Evolutionary conservation across 92 coral and sea anemone species (phyloP).

Genomic region (Galaxea fascicularis): DNA sequence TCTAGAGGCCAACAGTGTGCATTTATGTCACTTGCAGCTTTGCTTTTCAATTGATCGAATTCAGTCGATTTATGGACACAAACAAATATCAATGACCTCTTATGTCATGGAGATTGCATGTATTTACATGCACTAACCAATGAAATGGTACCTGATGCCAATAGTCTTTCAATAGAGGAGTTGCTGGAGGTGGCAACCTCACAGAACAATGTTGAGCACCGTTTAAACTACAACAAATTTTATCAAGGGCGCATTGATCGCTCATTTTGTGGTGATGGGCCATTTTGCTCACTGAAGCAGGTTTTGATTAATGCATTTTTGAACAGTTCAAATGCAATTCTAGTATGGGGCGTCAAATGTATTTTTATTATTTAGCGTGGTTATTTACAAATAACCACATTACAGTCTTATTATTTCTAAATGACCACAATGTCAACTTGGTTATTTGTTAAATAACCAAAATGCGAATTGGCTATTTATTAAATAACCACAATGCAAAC

Average conservation of each 20-base stretch:
- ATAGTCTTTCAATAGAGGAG: slow-evolving; percentile 40
- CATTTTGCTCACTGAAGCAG: slow-evolving; percentile 53
- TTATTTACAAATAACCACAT: too few species aligned
- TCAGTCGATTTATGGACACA: slow-evolving; percentile 29
- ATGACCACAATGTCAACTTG: too few species aligned
- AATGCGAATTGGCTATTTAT: too few species aligned
- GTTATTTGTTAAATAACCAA: too few species aligned
- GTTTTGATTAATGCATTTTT: slow-evolving; percentile 45
- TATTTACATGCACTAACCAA: background rate
- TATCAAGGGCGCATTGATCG: slow-evolving; percentile 51
- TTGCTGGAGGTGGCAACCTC: slow-evolving; percentile 53
- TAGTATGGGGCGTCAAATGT: too few species aligned
- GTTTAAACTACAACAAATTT: slow-evolving; percentile 42
- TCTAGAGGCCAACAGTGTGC: too few species aligned
- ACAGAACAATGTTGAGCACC: slow-evolving; percentile 41
- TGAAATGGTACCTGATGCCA: slow-evolving; percentile 7
- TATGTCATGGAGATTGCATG: slow-evolving; percentile 33
- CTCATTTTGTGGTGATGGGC: slow-evolving; percentile 49
- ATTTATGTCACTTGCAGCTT: slow-evolving; percentile 51
- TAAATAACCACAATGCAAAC: too few species aligned
- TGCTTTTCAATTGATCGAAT: slow-evolving; percentile 14
- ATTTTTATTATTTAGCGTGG: too few species aligned
- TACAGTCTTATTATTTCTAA: too few species aligned
- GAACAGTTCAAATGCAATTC: slow-evolving; percentile 41
- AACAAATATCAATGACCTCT: slow-evolving; percentile 30